These are phyloP conservation scores for Phortica okadai DNA, from an alignment of 2,888 invertebrate species.

Conservation along the genomic window DNA sequence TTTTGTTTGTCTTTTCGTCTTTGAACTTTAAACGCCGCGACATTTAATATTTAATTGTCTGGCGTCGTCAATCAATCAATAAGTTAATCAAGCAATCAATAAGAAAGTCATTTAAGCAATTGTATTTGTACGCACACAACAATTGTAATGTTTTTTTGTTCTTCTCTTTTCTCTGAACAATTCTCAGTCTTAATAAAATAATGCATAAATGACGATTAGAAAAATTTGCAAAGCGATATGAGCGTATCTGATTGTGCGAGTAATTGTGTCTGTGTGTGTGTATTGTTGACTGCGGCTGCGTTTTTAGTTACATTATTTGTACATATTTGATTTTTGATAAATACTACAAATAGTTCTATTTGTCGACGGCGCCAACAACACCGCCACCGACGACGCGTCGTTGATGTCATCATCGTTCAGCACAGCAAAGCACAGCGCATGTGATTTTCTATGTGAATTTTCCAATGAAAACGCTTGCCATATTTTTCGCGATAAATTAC, in stretches of 20 bases:
- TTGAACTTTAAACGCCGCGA: background rate
- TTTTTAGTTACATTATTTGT: conserved; percentile 3
- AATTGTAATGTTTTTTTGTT: conserved; percentile 4
- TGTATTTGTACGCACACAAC: background rate
- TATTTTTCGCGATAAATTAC: too few species aligned
- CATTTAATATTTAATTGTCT: conserved; percentile 20
- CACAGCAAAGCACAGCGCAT: too few species aligned
- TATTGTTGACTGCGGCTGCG: background rate
- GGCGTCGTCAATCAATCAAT: conserved; percentile 3
- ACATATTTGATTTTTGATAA: conserved; percentile 1
- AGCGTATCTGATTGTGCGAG: background rate
- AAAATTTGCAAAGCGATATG: conserved; percentile 17
- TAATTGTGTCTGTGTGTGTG: background rate
- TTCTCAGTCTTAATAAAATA: background rate
- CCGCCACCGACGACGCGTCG: background rate
- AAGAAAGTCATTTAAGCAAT: background rate
- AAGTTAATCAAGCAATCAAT: too few species aligned
- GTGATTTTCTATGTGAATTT: too few species aligned
- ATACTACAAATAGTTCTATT: background rate
- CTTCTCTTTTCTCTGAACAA: background rate
- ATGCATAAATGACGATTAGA: background rate
- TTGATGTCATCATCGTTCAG: background rate
- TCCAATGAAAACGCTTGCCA: too few species aligned
- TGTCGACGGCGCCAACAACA: background rate
- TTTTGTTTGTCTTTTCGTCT: background rate